Evolutionary conservation across 2,888 invertebrate genomes (phyloP).

Genomic region (Uloborus plumipes): DNA sequence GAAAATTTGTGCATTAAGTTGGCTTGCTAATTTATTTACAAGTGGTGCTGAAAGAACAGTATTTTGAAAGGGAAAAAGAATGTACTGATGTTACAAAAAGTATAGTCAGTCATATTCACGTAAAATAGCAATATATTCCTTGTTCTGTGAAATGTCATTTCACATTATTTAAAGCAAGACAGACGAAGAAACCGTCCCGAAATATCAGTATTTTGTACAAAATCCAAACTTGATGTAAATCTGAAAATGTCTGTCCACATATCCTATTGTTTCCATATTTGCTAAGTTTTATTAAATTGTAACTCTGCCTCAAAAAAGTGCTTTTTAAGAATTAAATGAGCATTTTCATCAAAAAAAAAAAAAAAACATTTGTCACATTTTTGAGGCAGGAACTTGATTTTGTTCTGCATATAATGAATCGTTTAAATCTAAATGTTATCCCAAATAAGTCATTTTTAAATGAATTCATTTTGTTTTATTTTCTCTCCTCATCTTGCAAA

Average conservation of each 20-base stretch:
- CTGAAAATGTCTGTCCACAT: conserved; percentile 54
- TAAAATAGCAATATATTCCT: conserved; percentile 55
- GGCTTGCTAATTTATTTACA: conserved; percentile 31
- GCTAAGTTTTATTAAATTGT: conserved; percentile 7
- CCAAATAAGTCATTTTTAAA: conserved; percentile 37
- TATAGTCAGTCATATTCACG: conserved; percentile 35
- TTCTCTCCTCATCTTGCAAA: conserved; percentile 28
- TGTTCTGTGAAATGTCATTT: conserved; percentile 29
- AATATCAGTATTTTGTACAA: conserved; percentile 63
- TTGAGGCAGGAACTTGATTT: background rate
- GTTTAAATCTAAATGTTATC: conserved; percentile 28
- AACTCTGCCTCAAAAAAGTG: conserved; percentile 23
- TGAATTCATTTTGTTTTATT: conserved; percentile 12
- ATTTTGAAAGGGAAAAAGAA: conserved; percentile 27
- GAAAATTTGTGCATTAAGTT: conserved; percentile 33
- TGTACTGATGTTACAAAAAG: conserved; percentile 11
- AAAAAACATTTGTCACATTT: too few species aligned
- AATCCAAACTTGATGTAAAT: conserved; percentile 42
- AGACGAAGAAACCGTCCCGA: conserved; percentile 58
- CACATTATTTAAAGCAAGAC: conserved; percentile 38
- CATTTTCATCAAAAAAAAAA: too few species aligned
- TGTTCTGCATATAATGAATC: background rate
- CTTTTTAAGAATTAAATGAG: conserved; percentile 4
- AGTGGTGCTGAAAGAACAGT: conserved; percentile 50
- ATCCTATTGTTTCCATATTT: conserved; percentile 49